Evolutionary conservation across 2,888 invertebrate genomes (phyloP), one percentile per base, ranked within the genome.

Genomic region (Gisinianus flammeolus): DNA sequence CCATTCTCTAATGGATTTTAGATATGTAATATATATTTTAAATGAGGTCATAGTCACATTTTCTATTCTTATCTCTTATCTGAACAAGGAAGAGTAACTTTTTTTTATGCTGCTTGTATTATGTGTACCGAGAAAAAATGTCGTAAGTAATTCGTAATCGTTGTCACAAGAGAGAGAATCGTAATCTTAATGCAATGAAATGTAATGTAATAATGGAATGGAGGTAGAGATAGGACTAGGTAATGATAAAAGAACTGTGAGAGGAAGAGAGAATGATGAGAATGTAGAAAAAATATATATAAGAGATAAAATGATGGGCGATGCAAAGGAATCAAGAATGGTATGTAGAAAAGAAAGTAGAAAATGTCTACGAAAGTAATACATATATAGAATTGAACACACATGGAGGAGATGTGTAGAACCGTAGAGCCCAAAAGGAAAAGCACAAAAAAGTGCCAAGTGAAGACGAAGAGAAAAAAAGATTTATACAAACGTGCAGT

Each of bases 401-500:
- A n/a, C 4, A 6, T n/a, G n/a, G n/a, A n/a, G n/a, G n/a, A 62
- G 3, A 62, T 62, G 26, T 62, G 22, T 22, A 62, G 2, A 62
- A 12, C 1, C 4, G 22, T 3, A n/a, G n/a, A n/a, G 22, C 22
- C 62, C 22, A 62, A 62, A 26, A 62, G 62, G 22, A 52, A 52
- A 52, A 52, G 10, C 10, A 16, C 10, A 16, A 62, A 26, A 62
- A 62, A 62, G 26, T 62, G 26, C 26, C 22, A 62, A 62, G 62
- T 22, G 62, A 62, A 62, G 26, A 62, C 22, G 22, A 22, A 33
- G 16, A 33, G 35, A 68, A 58, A 72, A 72, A 56, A 30, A 70
- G 70, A 70, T 70, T 70, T 70, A 70, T 70, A 70, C 70, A 52
- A 52, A 52, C 28, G 52, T 70, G 24, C 22, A 33, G 68, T 35